These are phyloP conservation scores for Lates japonicus DNA, from an alignment of 2,797 vertebrate species.

Conservation along the genomic window DNA sequence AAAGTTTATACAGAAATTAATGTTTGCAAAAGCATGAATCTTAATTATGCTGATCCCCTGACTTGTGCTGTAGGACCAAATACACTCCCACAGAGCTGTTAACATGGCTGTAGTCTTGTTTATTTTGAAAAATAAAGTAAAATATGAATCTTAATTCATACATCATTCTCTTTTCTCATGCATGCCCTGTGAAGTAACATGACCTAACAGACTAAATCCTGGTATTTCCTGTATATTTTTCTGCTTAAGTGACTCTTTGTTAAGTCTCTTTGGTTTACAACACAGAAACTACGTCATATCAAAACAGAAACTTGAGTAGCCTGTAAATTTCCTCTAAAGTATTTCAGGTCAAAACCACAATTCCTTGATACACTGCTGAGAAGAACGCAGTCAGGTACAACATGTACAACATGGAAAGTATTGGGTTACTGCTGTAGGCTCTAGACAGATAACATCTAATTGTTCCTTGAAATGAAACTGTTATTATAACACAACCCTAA, in stretches of 20 bases:
- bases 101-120: no score
- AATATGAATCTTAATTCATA: neutral
- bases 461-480: neutral
- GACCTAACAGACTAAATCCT: neutral
- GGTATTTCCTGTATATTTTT: neutral
- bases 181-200: neutral
- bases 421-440: neutral
- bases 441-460: neutral
- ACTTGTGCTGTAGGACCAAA: no score
- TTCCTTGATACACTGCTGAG: neutral
- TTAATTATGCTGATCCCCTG: neutral
- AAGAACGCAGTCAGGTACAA: neutral
- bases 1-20: neutral
- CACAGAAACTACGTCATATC: accelerated
- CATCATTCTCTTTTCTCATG: neutral
- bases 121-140: neutral
- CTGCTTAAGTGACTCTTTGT: neutral
- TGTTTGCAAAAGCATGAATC: neutral
- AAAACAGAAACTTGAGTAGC: neutral
- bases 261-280: neutral
- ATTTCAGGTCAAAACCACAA: neutral
- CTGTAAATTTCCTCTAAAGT: neutral
- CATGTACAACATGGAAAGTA: neutral
- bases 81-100: no score
- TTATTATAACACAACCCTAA: neutral